Conservation (phyloP, 2,797 vertebrate species). For the Peromyscus eremicus region DNA sequence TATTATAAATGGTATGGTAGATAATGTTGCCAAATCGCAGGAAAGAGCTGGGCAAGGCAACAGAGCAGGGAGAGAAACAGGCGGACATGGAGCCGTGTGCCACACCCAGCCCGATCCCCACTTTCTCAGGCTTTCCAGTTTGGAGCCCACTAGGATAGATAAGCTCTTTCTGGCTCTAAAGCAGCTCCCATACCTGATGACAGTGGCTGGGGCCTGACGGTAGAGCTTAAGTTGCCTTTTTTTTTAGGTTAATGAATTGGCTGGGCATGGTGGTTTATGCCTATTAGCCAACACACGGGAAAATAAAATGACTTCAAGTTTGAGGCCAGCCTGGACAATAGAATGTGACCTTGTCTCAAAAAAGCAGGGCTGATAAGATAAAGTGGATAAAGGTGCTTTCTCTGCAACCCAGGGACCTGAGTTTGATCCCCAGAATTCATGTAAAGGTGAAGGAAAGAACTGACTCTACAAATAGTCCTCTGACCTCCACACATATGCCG, state of each 20-base stretch:
- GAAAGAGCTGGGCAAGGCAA: constrained; percentile 19
- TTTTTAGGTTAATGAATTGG: not conserved
- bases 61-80: constrained; percentile 14
- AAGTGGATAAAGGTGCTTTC: not conserved
- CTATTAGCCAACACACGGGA: not conserved
- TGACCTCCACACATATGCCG: too few species aligned
- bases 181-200: not conserved
- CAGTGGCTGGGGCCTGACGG: not conserved
- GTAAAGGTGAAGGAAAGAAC: not conserved
- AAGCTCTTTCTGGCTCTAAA: not conserved
- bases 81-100: not conserved
- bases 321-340: not conserved
- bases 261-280: not conserved
- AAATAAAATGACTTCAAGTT: not conserved
- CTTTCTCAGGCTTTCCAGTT: not conserved
- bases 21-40: constrained; percentile 54
- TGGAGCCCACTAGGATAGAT: not conserved
- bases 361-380: not conserved
- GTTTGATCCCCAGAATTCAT: not conserved
- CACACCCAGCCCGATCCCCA: not conserved
- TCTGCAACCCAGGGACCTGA: not conserved
- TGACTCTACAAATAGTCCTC: not conserved
- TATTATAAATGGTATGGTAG: constrained; percentile 49
- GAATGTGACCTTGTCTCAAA: not conserved
- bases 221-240: not conserved